A percentile compares a stretch with the other conserved stretches of the same genome.
phyloP scores from a whole-genome alignment of 2,797 vertebrate species.

The Orestias chungarensis region DNA sequence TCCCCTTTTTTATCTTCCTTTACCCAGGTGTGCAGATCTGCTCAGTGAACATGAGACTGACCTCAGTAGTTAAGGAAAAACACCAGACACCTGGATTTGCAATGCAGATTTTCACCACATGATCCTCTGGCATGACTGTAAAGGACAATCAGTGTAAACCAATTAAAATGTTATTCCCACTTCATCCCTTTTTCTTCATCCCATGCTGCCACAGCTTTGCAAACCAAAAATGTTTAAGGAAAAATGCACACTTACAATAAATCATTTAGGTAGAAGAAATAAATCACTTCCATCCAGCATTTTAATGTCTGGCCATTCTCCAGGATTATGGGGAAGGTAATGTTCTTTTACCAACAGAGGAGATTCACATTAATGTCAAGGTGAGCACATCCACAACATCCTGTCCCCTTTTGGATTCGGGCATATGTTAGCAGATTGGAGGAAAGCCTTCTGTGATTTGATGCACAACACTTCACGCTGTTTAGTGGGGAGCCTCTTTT shows the following conservation, averaged over 20 bases:
- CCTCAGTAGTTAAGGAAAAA: conserved; percentile 28
- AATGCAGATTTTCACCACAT: conserved; percentile 40
- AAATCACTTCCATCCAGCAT: neutral
- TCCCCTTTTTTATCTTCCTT: conserved; percentile 2
- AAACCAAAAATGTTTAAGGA: neutral
- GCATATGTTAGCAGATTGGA: conserved; percentile 17
- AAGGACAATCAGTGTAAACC: conserved; percentile 47
- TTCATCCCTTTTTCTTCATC: conserved; percentile 26
- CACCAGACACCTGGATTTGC: conserved; percentile 33
- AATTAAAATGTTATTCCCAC: conserved; percentile 34
- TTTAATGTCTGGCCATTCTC: conserved; percentile 23
- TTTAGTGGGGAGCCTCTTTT: conserved; percentile 12
- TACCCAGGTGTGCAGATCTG: neutral
- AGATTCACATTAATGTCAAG: conserved; percentile 30
- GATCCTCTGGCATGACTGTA: conserved; percentile 21
- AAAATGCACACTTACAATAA: conserved; percentile 5
- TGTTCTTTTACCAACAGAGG: conserved; percentile 18
- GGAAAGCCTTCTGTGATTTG: conserved; percentile 9
- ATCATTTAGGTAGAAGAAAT: conserved; percentile 2
- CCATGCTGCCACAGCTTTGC: neutral
- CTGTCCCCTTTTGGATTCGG: conserved; percentile 18
- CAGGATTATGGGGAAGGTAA: conserved; percentile 21
- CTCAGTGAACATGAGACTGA: conserved; percentile 23
- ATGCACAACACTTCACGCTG: conserved; percentile 6
- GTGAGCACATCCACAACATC: conserved; percentile 14